Evolutionary conservation across 2,797 vertebrate species (phyloP), one percentile per base, ranked within the genome.

Genomic region (Eleutherodactylus coqui): DNA sequence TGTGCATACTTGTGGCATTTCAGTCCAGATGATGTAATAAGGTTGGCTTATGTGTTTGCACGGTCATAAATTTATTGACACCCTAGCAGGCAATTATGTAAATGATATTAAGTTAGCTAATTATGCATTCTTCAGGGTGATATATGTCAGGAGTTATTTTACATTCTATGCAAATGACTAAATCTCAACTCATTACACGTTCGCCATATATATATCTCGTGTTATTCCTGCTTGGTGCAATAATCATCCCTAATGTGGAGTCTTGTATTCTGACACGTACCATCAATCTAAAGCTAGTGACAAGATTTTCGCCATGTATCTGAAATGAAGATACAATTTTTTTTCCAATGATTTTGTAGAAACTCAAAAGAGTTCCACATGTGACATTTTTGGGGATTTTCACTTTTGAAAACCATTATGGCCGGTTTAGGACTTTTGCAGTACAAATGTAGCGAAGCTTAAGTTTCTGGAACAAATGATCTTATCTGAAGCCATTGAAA

Each of bases 91-190:
- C 76, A 79, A 85, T 85, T 85, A 85, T 79, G 77, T 64, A 85
- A 85, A 85, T 85, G 64, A 72, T 32, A 85, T 79, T 85, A 79
- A 60, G 67, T 85, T 85, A 85, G 84, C 75, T 58, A 72, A 79
- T 85, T 78, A 70, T 45, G 51, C 51, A 79, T 79, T 69, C 76
- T 53, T 70, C 51, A 4, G 62, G 51, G 49, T 79, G 84, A 79
- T 85, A 58, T 70, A 85, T 79, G 72, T 79, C 84, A 77, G 75
- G 58, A 79, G 77, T 72, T 43, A 79, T 79, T 85, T 38, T 72
- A 69, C 64, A 70, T 79, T 79, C 84, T 79, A 85, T 85, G 75
- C 76, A 85, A 79, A 85, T 85, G 76, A 45, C 24, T 45, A 29
- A 55, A 27, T 69, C 60, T 85, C 36, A 85, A 49, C 84, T 79